A percentile compares a stretch with the other conserved stretches of the same genome.
Evolutionary conservation across 2,113 vertebrate species (phyloP).

Genomic region (Chionis minor): DNA sequence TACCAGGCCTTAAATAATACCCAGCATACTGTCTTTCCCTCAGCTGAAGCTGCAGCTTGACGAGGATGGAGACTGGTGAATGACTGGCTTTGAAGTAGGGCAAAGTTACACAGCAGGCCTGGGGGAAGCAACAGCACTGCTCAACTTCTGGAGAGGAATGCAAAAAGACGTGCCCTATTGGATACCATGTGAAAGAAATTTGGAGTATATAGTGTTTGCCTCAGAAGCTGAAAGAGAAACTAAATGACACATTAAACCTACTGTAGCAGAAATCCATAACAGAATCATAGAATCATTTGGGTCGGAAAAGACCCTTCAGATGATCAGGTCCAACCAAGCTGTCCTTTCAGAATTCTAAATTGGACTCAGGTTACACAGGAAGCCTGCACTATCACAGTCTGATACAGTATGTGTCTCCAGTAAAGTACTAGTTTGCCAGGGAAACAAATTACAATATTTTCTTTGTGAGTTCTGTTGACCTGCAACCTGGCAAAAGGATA

Average conservation of each 20-base stretch:
- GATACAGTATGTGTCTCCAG: not conserved
- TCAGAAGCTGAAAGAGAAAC: not conserved
- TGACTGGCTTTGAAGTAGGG: not conserved
- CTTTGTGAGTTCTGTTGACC: slow-evolving; percentile 29
- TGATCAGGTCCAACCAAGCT: not conserved
- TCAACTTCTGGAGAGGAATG: not conserved
- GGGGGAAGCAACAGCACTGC: not conserved
- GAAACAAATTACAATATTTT: not conserved
- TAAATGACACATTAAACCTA: not conserved
- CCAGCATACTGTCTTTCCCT: not conserved
- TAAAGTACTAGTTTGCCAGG: not conserved
- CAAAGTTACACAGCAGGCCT: not conserved
- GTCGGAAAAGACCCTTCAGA: not conserved
- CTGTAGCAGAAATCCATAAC: not conserved
- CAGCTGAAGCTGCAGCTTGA: not conserved
- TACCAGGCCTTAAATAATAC: not conserved
- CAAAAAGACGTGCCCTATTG: not conserved
- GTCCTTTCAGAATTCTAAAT: not conserved
- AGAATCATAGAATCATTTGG: not conserved
- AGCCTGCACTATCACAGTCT: not conserved
- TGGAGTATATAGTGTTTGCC: not conserved
- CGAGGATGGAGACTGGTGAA: not conserved
- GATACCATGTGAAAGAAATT: not conserved
- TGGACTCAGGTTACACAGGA: not conserved
- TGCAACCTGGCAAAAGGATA: slow-evolving; percentile 21